Percentiles rank a stretch among this genome's conserved stretches.
Evolutionary conservation across 2,797 vertebrate species (phyloP).

Genomic region (Schizopygopsis malacanthus): DNA sequence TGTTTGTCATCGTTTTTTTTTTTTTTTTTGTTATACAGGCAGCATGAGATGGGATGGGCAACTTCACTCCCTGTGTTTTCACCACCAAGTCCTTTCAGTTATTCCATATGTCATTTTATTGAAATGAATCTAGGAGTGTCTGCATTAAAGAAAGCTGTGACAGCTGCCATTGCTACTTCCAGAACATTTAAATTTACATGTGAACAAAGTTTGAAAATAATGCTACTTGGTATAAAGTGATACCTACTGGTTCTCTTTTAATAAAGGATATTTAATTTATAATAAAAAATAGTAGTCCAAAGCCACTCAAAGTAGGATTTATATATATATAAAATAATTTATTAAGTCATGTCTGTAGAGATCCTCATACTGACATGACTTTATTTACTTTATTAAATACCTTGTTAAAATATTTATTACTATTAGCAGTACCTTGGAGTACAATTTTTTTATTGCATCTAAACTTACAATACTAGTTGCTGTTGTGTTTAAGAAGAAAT

Average conservation of each 20-base stretch:
- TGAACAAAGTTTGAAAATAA: neutral
- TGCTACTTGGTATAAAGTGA: neutral
- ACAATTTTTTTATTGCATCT: neutral
- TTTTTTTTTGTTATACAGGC: constrained; percentile 3
- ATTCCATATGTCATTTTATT: neutral
- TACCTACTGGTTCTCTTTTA: neutral
- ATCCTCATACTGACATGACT: neutral
- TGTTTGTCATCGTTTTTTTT: neutral
- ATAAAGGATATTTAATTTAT: neutral
- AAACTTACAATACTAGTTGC: neutral
- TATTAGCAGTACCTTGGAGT: neutral
- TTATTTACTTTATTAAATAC: neutral
- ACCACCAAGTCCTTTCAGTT: neutral
- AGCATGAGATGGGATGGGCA: constrained; percentile 14
- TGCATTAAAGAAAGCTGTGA: neutral
- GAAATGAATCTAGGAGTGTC: neutral
- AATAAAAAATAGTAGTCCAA: neutral
- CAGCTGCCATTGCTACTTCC: neutral
- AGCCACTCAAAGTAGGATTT: neutral
- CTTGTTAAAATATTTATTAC: neutral
- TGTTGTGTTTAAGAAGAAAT: neutral
- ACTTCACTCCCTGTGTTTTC: constrained; percentile 13
- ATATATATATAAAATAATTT: neutral
- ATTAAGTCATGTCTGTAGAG: neutral
- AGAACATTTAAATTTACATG: neutral